These are phyloP conservation scores for Leguminivora glycinivorella DNA, from an alignment of 1,140 invertebrate genomes.

Conservation along the genomic window DNA sequence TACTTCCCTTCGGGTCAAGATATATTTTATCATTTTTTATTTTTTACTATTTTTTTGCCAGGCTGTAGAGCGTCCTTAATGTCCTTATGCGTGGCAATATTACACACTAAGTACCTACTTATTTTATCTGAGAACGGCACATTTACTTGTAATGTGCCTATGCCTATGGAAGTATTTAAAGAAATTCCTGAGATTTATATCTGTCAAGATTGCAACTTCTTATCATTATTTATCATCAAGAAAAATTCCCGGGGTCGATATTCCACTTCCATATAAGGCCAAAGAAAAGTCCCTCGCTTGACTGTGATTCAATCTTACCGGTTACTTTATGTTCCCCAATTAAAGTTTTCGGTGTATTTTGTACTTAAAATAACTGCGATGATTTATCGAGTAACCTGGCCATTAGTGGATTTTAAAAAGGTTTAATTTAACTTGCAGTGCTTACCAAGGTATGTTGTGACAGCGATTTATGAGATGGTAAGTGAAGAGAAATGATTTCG, in stretches of 20 bases:
- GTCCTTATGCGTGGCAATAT: too few relatives aligned
- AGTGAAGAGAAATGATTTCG: background rate
- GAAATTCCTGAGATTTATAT: background rate
- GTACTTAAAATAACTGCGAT: background rate
- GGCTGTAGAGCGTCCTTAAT: too few relatives aligned
- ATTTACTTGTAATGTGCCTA: too few relatives aligned
- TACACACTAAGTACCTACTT: too few relatives aligned
- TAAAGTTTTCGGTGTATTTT: constrained; percentile 12
- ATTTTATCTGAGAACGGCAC: too few relatives aligned
- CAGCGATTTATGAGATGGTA: background rate
- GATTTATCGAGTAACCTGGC: background rate
- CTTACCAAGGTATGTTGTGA: background rate
- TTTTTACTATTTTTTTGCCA: too few relatives aligned
- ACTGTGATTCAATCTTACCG: constrained; percentile 11
- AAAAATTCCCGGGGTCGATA: background rate
- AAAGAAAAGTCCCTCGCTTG: constrained; percentile 8
- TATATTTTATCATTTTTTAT: too few relatives aligned
- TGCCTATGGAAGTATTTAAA: too few relatives aligned
- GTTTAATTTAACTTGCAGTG: constrained; percentile 6
- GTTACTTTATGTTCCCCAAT: background rate
- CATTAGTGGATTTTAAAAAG: constrained; percentile 9
- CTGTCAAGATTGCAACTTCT: background rate
- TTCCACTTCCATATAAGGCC: constrained; percentile 9
- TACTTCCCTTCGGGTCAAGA: too few relatives aligned
- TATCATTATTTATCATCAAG: background rate